A percentile compares a stretch with the other conserved stretches of the same genome.
Conservation (phyloP, 2,888 invertebrate species). For the Cerceris rybyensis region DNA sequence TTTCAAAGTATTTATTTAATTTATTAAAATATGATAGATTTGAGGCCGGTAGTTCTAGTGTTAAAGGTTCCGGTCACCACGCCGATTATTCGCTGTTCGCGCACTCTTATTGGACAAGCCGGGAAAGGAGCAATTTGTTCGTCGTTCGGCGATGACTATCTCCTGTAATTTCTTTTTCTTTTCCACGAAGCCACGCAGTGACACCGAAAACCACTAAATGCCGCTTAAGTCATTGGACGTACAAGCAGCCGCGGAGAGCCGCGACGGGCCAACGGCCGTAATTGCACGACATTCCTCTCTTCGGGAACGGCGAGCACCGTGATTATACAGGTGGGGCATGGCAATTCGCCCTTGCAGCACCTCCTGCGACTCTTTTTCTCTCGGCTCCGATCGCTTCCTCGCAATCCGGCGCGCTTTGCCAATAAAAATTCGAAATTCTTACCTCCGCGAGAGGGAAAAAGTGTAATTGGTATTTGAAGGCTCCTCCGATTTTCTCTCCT, state of each 20-base stretch:
- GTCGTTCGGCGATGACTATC: constrained; percentile 57
- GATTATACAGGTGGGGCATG: constrained; percentile 64
- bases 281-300: constrained; percentile 69
- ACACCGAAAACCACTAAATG: constrained; percentile 69
- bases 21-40: too few species aligned
- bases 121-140: constrained; percentile 64
- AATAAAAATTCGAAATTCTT: constrained; percentile 51
- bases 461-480: constrained; percentile 43
- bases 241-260: constrained; percentile 50
- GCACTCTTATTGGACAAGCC: constrained; percentile 49
- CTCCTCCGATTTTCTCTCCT: not conserved
- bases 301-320: constrained; percentile 51
- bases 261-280: constrained; percentile 60
- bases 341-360: constrained; percentile 61
- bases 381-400: constrained; percentile 29
- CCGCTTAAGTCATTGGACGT: constrained; percentile 68
- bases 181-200: constrained; percentile 51
- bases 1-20: too few species aligned
- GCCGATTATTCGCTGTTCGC: constrained; percentile 56
- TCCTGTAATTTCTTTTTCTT: constrained; percentile 38
- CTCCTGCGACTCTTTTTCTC: constrained; percentile 47
- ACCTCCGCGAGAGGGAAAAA: constrained; percentile 25
- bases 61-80: constrained; percentile 26
- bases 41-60: too few species aligned
- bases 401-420: constrained; percentile 39